phyloP scores from a whole-genome alignment of 2,888 invertebrate genomes.

The Sclerodermus sp. region DNA sequence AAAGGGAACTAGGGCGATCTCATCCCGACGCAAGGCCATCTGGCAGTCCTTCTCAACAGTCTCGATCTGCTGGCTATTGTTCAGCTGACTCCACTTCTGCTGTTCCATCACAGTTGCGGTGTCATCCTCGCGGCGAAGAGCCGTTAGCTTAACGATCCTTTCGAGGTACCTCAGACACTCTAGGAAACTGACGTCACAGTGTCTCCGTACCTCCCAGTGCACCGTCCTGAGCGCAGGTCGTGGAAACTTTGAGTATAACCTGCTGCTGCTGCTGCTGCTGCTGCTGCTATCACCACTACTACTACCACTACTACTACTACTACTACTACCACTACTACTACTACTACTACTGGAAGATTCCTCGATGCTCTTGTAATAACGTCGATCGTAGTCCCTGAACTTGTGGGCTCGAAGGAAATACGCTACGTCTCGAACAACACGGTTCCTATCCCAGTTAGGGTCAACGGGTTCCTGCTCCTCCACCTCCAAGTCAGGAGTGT shows the following conservation, averaged over 20 bases:
- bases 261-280: no score
- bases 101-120: slow-evolving; percentile 59
- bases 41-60: slow-evolving; percentile 61
- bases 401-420: slow-evolving; percentile 67
- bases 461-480: no score
- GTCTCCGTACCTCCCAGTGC: slow-evolving; percentile 66
- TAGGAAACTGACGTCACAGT: slow-evolving; percentile 61
- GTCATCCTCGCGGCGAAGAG: slow-evolving; percentile 61
- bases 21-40: slow-evolving; percentile 56
- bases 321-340: no score
- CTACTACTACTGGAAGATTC: no score
- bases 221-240: slow-evolving; percentile 62
- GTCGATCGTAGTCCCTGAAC: slow-evolving; percentile 67
- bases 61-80: slow-evolving; percentile 53
- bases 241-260: slow-evolving; percentile 60
- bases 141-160: slow-evolving; percentile 50
- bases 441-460: slow-evolving; percentile 50
- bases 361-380: slow-evolving; percentile 54
- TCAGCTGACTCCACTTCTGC: slow-evolving; percentile 56
- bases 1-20: slow-evolving; percentile 60
- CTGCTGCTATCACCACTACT: no score
- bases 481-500: slow-evolving; percentile 29
- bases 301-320: no score
- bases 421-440: slow-evolving; percentile 63
- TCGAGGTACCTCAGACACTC: slow-evolving; percentile 64